Base-by-base conservation (phyloP, 2,888 invertebrate species). In the Diabrotica balteata region DNA sequence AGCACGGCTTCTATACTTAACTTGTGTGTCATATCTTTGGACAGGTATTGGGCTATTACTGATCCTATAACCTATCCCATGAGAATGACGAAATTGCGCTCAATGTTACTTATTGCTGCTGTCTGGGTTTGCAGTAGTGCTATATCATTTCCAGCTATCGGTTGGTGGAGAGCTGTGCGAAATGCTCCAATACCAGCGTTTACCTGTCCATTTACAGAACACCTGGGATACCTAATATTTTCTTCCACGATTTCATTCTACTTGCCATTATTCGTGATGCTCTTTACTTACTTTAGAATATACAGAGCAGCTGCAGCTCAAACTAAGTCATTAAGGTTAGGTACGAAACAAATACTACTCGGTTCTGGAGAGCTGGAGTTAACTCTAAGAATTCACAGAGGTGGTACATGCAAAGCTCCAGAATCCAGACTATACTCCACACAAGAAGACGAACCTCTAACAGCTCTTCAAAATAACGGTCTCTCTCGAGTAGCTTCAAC, bases 191-290 rank as follows among this genome's bases (percentile, higher is more conserved):
- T 94, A 76, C 93, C 94, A 8, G 89, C 90, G 75, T 91, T 90
- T 80, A 93, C 93, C 83, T 99, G 98, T 85, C 93, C 94, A 60
- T 99, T 99, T 84, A 98, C 98, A 72, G 97, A 98, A 84, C 96
- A 97, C 85, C 87, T 96, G 77, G 95, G 95, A 69, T 99, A 99
- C 84, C 88, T 99, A 74, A 93, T 98, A 82, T 97, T 98, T 86
- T 98, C 98, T 10, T 98, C 98, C 57, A 93, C 96, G 72, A 96
- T 99, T 80, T 98, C 98, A 22, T 99, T 99, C 86, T 99, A 98
- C 84, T 88, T 97, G 76, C 99, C 99, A 44, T 86, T 98, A 44
- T 91, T 96, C 82, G 95, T 99, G 66, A 99, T 99, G 96, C 94
- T 98, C 74, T 97, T 98, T 84, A 98, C 98, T 6, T 99, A 99